Base-by-base conservation (phyloP, 2,113 vertebrate species). In the Chrysemys picta region DNA sequence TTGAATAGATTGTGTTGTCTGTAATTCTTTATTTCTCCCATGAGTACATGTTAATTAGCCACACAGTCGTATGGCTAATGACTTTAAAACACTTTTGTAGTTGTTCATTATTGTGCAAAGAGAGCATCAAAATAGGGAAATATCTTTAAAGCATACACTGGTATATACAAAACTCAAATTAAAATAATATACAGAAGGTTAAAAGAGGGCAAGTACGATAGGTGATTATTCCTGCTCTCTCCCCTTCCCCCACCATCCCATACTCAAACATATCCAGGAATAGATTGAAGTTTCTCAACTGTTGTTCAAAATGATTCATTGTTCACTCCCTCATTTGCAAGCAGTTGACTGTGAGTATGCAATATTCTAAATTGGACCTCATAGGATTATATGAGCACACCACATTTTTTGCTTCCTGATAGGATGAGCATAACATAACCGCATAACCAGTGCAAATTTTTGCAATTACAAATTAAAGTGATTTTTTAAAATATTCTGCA, bases 61-160 rank as follows among this genome's bases (percentile, higher is more conserved):
- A 54, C 0, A 1, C 1, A 17, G 5, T 75, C 80, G 3, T 0
- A 69, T 4, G 2, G n/a, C 69, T 59, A 86, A 50, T 8, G 14
- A 53, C 2, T 76, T 89, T 31, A 47, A 85, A 13, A 82, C 3
- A 82, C 85, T 93, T 4, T 52, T 83, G 29, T 11, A 80, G 79
- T 19, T 35, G 0, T 50, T 88, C 8, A n/a, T 24, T 59, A 22
- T 50, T 88, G 69, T 6, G 88, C 2, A 50, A 5, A 78, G 88
- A 82, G 1, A 82, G 1, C 42, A 78, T 14, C 42, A 78, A 47
- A 78, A 47, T 27, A 78, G 22, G 11, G 12, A 78, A 78, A 78
- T 47, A 6, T 78, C 42, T 29, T 78, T 78, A 78, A 27, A 47
- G 9, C 2, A 47, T 6, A 27, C 38, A 47, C 2, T 14, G 12